These are phyloP conservation scores for Chauna torquata DNA, from an alignment of 2,113 vertebrate genomes.

Conservation along the genomic window DNA sequence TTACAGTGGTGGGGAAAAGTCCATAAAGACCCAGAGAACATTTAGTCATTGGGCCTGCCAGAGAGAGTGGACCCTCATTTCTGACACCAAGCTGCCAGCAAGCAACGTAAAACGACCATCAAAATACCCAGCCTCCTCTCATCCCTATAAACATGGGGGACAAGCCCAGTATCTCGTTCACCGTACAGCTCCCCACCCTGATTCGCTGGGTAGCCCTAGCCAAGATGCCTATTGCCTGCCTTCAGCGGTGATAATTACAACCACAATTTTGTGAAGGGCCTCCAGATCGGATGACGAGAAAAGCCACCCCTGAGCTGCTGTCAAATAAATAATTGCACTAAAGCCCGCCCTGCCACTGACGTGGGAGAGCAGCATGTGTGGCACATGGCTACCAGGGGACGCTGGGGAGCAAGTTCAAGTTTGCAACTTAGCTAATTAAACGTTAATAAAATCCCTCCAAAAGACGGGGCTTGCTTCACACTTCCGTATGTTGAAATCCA, in stretches of 20 bases:
- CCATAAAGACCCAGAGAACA: background rate
- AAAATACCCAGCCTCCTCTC: background rate
- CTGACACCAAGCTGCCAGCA: background rate
- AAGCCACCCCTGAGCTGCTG: background rate
- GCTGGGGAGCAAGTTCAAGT: background rate
- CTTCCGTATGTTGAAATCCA: background rate
- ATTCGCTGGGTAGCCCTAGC: background rate
- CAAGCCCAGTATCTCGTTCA: background rate
- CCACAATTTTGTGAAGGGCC: background rate
- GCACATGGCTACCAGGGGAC: background rate
- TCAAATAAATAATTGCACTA: background rate
- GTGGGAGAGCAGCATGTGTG: fast-evolving
- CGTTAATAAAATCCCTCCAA: conserved; percentile 31
- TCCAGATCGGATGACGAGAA: background rate
- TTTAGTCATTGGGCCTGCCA: background rate
- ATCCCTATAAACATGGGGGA: background rate
- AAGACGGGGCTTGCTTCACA: conserved; percentile 1
- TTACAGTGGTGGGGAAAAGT: background rate
- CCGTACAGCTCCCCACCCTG: background rate
- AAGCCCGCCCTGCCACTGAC: fast-evolving
- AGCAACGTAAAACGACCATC: background rate
- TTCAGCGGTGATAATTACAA: background rate
- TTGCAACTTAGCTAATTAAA: conserved; percentile 48
- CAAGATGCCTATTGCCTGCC: background rate
- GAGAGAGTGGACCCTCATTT: background rate